These are phyloP conservation scores for Sericinus montela DNA, from an alignment of 2,888 invertebrate species.

Conservation along the genomic window DNA sequence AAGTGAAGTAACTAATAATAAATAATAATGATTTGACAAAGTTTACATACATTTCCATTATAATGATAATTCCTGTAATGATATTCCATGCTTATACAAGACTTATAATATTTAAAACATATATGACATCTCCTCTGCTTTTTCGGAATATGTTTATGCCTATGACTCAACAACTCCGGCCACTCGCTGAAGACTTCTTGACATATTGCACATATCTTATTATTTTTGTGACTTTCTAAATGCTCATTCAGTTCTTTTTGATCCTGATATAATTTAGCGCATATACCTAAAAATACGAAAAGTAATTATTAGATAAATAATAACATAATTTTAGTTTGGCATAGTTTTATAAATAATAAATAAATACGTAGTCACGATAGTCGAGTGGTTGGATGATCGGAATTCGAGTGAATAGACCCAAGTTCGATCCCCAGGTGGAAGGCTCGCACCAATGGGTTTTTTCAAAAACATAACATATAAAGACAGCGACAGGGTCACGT, in stretches of 20 bases:
- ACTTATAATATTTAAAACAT: slow-evolving; percentile 33
- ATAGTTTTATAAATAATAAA: too few species aligned
- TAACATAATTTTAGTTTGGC: too few species aligned
- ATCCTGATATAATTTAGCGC: background rate
- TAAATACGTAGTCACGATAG: too few species aligned
- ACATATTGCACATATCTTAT: slow-evolving; percentile 39
- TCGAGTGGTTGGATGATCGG: too few species aligned
- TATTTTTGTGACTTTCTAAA: slow-evolving; percentile 40
- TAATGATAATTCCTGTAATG: slow-evolving; percentile 47
- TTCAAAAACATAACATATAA: too few species aligned
- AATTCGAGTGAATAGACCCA: too few species aligned
- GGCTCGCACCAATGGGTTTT: too few species aligned
- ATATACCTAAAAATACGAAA: slow-evolving; percentile 12
- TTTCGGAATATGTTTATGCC: slow-evolving; percentile 39
- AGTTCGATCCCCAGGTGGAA: too few species aligned
- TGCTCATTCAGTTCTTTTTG: slow-evolving; percentile 31
- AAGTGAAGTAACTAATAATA: too few species aligned
- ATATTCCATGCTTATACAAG: slow-evolving; percentile 35
- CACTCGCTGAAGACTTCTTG: slow-evolving; percentile 30
- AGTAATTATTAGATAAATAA: too few species aligned
- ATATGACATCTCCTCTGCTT: slow-evolving; percentile 41
- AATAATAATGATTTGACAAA: too few species aligned
- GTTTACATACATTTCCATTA: slow-evolving; percentile 36
- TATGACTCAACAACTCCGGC: slow-evolving; percentile 45
- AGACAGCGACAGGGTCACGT: too few species aligned